These are phyloP conservation scores for Eulemur albifrons DNA, from an alignment of 2,797 vertebrate genomes.

Conservation along the genomic window DNA sequence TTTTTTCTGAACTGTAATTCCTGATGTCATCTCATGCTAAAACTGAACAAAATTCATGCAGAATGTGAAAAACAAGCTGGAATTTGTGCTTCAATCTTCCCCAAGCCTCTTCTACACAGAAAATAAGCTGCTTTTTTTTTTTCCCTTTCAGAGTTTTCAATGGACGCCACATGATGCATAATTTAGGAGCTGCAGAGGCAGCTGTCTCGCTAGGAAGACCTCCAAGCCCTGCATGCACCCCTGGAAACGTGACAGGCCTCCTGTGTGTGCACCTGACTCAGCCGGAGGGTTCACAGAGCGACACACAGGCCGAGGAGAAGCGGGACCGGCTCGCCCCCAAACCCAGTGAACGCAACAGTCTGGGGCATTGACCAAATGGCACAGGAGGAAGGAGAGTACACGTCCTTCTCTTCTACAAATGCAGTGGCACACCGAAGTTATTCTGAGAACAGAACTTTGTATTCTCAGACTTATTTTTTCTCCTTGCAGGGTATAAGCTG, in stretches of 20 bases:
- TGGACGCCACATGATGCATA: background rate
- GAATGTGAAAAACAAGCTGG: background rate
- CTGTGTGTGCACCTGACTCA: accelerated
- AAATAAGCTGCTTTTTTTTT: background rate
- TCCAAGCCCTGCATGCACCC: background rate
- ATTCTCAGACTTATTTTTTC: background rate
- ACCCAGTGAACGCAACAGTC: background rate
- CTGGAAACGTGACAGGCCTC: background rate
- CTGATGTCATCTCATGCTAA: background rate
- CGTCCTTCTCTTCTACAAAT: background rate
- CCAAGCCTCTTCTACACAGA: background rate
- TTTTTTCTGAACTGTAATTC: background rate
- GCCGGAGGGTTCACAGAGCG: background rate
- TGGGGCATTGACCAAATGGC: background rate
- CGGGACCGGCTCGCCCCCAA: background rate
- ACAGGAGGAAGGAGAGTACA: background rate
- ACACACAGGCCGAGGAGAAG: background rate
- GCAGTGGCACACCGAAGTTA: background rate
- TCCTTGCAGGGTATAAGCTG: background rate
- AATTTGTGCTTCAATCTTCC: background rate
- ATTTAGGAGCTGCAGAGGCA: constrained; percentile 21
- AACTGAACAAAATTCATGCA: background rate
- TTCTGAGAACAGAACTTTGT: background rate
- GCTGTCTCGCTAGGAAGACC: background rate
- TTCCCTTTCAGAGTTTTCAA: background rate